Conservation (phyloP, 2,888 invertebrate species). For the Lumbricus terrestris region DNA sequence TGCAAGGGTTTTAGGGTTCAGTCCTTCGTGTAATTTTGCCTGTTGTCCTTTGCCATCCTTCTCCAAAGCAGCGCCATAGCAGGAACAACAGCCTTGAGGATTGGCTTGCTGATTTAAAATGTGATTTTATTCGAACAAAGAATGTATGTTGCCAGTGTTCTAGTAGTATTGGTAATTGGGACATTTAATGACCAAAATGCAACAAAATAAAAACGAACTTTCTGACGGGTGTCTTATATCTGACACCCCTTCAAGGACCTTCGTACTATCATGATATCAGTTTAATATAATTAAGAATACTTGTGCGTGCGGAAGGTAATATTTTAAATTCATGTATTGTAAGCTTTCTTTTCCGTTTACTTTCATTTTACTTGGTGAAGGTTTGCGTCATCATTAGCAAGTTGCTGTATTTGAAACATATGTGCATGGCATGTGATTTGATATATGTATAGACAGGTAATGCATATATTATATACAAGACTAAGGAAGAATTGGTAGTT, state of each 20-base stretch:
- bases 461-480: neutral
- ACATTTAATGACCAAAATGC: neutral
- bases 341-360: neutral
- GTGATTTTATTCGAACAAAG: neutral
- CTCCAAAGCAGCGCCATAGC: neutral
- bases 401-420: neutral
- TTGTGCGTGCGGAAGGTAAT: neutral
- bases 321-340: neutral
- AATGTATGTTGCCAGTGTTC: neutral
- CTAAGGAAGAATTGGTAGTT: neutral
- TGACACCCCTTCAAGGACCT: neutral
- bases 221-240: neutral
- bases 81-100: neutral
- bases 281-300: neutral
- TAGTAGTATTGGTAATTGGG: neutral
- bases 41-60: neutral
- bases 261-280: neutral
- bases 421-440: constrained; percentile 3
- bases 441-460: neutral
- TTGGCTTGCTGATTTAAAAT: neutral
- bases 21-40: neutral
- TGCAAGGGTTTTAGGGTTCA: neutral
- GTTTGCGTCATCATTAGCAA: neutral
- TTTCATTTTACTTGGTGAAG: neutral
- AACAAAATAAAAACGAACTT: neutral